Base-by-base conservation (phyloP, 2,888 invertebrate genomes). In the Scaptomyza parva region DNA sequence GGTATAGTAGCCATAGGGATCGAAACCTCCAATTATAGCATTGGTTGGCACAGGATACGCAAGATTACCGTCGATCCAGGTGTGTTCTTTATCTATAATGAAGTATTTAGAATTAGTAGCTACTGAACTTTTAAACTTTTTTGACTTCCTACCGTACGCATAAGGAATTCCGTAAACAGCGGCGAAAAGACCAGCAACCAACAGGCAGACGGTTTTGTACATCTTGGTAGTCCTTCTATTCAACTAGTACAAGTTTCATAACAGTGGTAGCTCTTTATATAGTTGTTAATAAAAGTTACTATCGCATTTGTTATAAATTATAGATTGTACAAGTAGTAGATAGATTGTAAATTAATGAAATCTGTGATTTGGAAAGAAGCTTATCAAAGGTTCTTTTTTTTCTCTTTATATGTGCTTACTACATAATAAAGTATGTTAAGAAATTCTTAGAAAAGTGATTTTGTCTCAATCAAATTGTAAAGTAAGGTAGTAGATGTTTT, bases 1-100 rank as follows among this genome's bases (percentile, higher is more conserved):
- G 20, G 61, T 58, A 12, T 54, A 59, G 30, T 63, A 74, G 12
- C 83, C 83, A 24, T 64, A 43, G 3, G 71, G 50, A 76, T 79
- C 74, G 7, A 74, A 48, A 14, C 79, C 79, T 9, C 83, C 83
- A 22, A 79, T 7, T 5, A 79, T 11, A 5, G 60, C 67, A 14
- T 50, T 41, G 0, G 7, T 44, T 6, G 80, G 68, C n/a, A 79
- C 40, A 1, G 58, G 50, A 26, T 39, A 41, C 3, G 79, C 71
- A 5, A 80, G 60, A 45, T 79, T 72, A 8, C 79, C 76, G 2
- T 45, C 28, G 6, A 37, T 41, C 80, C 79, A 79, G 8, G 28
- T 20, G 20, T 79, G 57, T 26, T 78, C 47, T 8, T 47, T 57
- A 39, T 76, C 75, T 76, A 22, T 3, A 14, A 8, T 8, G 2